Percentiles rank a stretch among this genome's conserved stretches.
phyloP scores from a whole-genome alignment of 2,888 invertebrate genomes.

The Macaria notata region DNA sequence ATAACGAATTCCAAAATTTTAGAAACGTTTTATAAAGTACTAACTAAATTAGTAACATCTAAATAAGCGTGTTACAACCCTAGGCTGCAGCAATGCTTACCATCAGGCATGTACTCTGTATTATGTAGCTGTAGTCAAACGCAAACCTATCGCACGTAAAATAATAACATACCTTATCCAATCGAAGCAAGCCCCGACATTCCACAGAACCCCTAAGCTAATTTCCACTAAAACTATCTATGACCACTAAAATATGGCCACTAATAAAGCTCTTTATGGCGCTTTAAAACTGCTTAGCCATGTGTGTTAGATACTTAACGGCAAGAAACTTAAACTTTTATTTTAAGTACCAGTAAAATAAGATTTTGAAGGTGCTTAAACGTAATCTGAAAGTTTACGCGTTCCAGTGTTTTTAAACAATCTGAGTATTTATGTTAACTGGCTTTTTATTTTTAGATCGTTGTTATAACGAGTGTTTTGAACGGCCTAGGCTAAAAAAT shows the following conservation, averaged over 20 bases:
- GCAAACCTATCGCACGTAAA: no score
- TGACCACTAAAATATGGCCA: slow-evolving; percentile 7
- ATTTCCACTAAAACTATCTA: slow-evolving; percentile 2
- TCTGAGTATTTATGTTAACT: neutral
- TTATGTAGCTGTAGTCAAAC: no score
- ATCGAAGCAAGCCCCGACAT: no score
- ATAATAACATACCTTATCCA: no score
- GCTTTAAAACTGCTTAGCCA: slow-evolving; percentile 12
- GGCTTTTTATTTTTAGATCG: neutral
- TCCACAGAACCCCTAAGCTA: neutral
- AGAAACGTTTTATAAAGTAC: no score
- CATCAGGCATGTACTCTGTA: no score
- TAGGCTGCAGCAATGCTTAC: no score
- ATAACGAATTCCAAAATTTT: no score
- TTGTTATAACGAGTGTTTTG: no score
- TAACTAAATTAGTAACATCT: no score
- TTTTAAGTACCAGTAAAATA: slow-evolving; percentile 19
- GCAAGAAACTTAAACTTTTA: slow-evolving; percentile 7
- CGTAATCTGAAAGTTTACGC: slow-evolving; percentile 21
- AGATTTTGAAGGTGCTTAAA: slow-evolving; percentile 7
- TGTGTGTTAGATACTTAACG: slow-evolving; percentile 13
- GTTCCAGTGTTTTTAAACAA: slow-evolving; percentile 3
- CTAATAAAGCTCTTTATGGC: slow-evolving; percentile 13
- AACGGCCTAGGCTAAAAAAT: no score
- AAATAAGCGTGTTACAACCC: no score